phyloP scores from a whole-genome alignment of 2,113 vertebrate genomes.

The Onychostruthus taczanowskii region DNA sequence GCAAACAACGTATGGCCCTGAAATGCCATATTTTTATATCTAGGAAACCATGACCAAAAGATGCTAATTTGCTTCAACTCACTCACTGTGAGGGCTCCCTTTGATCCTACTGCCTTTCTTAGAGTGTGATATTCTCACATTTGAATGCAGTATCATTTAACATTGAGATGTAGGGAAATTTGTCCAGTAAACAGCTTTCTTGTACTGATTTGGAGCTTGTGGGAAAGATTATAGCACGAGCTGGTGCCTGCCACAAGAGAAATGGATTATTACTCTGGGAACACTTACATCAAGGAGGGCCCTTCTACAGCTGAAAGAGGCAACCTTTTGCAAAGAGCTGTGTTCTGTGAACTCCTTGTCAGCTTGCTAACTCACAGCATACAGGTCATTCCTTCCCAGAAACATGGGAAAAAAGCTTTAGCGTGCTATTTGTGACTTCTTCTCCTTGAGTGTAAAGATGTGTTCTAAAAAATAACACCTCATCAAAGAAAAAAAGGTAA shows the following conservation, averaged over 20 bases:
- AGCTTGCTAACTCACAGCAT: conserved; percentile 34
- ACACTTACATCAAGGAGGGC: conserved; percentile 28
- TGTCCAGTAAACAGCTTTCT: conserved; percentile 14
- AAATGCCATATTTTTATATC: conserved; percentile 47
- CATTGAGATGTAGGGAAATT: conserved; percentile 19
- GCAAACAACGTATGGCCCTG: conserved; percentile 21
- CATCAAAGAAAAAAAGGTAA: not conserved
- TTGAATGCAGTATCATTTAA: not conserved
- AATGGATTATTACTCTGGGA: conserved; percentile 5
- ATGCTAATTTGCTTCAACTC: conserved; percentile 11
- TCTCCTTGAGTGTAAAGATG: not conserved
- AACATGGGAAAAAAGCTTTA: not conserved
- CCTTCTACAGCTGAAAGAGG: conserved; percentile 1
- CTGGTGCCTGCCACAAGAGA: conserved; percentile 8
- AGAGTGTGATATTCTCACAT: not conserved
- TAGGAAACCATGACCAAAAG: conserved; percentile 62
- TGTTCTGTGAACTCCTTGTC: conserved; percentile 27
- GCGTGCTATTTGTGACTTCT: not conserved
- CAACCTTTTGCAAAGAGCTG: conserved; percentile 25
- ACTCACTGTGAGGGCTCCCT: conserved; percentile 11
- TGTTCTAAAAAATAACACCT: conserved; percentile 1
- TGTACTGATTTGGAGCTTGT: conserved; percentile 18
- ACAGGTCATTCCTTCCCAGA: conserved; percentile 7
- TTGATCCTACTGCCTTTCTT: conserved; percentile 26
- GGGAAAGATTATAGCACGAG: conserved; percentile 21